A percentile compares a stretch with the other conserved stretches of the same genome.
These are phyloP conservation scores for Peromyscus maniculatus DNA, from an alignment of 2,113 vertebrate species.

Conservation along the genomic window DNA sequence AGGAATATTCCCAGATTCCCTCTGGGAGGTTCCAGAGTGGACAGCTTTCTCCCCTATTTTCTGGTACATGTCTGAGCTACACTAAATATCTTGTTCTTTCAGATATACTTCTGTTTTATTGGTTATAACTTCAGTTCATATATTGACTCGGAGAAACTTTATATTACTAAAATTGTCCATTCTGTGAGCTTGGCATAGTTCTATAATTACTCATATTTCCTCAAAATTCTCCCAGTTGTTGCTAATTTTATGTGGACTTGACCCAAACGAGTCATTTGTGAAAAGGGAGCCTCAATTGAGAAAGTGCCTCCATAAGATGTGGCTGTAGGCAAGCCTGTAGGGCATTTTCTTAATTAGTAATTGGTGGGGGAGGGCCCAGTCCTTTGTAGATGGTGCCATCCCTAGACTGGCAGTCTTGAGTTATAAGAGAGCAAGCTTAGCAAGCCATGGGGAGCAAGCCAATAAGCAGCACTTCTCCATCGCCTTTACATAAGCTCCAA, in stretches of 20 bases:
- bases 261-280: not conserved
- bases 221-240: not conserved
- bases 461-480: not conserved
- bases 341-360: not conserved
- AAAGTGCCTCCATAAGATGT: not conserved
- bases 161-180: not conserved
- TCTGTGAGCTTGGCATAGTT: not conserved
- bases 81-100: not conserved
- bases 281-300: not conserved
- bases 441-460: not conserved
- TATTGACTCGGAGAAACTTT: not conserved
- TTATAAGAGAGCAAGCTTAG: not conserved
- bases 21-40: rapidly evolving
- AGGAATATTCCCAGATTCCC: not conserved
- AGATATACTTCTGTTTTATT: not conserved
- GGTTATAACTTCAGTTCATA: rapidly evolving
- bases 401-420: not conserved
- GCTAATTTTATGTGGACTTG: not conserved
- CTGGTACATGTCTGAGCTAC: not conserved
- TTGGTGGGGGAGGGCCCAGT: not conserved
- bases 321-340: not conserved
- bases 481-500: not conserved
- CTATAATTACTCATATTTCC: not conserved
- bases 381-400: not conserved
- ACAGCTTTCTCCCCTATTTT: too few species aligned